phyloP scores from a whole-genome alignment of 2,888 invertebrate species.

The Eumerus sabulonum region DNA sequence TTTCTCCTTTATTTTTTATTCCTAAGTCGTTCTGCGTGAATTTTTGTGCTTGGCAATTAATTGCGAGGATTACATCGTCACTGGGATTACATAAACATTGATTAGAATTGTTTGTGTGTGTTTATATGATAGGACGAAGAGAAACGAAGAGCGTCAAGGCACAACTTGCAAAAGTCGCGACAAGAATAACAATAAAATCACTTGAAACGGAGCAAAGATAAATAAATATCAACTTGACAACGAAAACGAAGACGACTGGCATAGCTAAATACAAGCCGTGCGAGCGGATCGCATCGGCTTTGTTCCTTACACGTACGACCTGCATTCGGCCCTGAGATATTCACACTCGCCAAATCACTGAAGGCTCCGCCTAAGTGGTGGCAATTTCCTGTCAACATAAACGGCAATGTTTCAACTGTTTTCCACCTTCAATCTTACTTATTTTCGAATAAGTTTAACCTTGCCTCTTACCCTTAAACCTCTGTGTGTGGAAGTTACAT shows the following conservation, averaged over 20 bases:
- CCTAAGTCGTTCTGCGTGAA: not conserved
- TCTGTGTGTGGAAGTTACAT: not conserved
- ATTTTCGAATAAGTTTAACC: slow-evolving; percentile 34
- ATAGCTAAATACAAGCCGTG: not conserved
- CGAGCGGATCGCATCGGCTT: not conserved
- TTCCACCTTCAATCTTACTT: slow-evolving; percentile 46
- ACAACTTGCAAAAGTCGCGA: slow-evolving; percentile 51
- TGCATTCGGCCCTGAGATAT: not conserved
- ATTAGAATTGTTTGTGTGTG: slow-evolving; percentile 61
- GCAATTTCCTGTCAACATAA: slow-evolving; percentile 58
- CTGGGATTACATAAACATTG: slow-evolving; percentile 58
- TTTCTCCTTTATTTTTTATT: not conserved
- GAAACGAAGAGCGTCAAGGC: slow-evolving; percentile 17
- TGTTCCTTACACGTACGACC: not conserved
- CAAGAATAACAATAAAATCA: slow-evolving; percentile 54
- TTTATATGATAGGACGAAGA: slow-evolving; percentile 37
- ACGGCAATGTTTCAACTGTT: slow-evolving; percentile 44
- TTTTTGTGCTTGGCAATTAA: slow-evolving; percentile 50
- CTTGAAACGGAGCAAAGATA: slow-evolving; percentile 42
- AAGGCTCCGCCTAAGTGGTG: slow-evolving; percentile 40
- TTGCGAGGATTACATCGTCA: slow-evolving; percentile 45
- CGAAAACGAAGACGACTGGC: not conserved
- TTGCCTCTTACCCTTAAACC: not conserved
- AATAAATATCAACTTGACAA: slow-evolving; percentile 47
- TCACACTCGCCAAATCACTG: slow-evolving; percentile 6